Conservation (phyloP, 2,888 invertebrate genomes). For the Priocnemis perturbator region DNA sequence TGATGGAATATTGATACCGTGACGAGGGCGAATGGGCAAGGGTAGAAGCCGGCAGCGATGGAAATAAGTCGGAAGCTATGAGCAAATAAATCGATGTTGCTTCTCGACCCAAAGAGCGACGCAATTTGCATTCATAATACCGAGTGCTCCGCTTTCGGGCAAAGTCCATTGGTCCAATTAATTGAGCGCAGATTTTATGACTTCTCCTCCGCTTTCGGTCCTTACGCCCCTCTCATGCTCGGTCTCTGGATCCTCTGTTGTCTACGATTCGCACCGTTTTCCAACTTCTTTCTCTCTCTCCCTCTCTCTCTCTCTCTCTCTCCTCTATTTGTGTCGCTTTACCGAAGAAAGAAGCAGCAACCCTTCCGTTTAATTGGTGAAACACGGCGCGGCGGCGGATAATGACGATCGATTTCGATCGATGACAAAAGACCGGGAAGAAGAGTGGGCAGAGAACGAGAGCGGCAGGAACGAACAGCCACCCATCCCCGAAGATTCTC, state of each 20-base stretch:
- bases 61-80: no score
- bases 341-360: conserved; percentile 24
- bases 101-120: no score
- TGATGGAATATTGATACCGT: no score
- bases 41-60: neutral
- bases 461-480: conserved; percentile 18
- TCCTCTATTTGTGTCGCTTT: neutral
- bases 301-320: neutral
- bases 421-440: conserved; percentile 14
- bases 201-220: neutral
- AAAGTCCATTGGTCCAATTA: conserved; percentile 30
- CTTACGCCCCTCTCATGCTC: conserved; percentile 3
- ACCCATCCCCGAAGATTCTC: conserved; percentile 17
- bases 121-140: conserved; percentile 29
- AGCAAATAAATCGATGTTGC: no score
- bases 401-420: conserved; percentile 46
- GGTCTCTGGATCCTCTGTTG: conserved; percentile 8
- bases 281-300: conserved; percentile 21
- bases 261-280: conserved; percentile 24
- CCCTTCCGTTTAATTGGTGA: conserved; percentile 49
- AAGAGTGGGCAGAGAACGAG: conserved; percentile 14
- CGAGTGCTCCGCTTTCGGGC: conserved; percentile 6
- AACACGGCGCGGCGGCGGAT: conserved; percentile 57
- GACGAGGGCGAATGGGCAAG: neutral
- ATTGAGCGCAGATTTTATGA: conserved; percentile 22